These are phyloP conservation scores for Chloromyia formosa DNA, from an alignment of 2,888 invertebrate genomes.

Conservation along the genomic window DNA sequence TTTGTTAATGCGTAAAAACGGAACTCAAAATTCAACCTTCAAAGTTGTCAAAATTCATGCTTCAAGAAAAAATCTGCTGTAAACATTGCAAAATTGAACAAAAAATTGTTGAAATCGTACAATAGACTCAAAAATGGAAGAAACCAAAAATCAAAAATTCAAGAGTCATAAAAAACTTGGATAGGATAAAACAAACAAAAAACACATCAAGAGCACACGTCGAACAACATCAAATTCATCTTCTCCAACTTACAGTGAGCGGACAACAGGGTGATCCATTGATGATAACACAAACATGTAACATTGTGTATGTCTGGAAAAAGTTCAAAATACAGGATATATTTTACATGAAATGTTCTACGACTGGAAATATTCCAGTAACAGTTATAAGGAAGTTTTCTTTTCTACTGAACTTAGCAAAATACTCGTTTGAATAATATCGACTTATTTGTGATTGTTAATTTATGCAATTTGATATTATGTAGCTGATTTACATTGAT, in stretches of 20 bases:
- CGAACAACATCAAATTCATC: conserved; percentile 21
- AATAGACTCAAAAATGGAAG: conserved; percentile 8
- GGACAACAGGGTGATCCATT: conserved; percentile 88
- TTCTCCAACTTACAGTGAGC: conserved; percentile 72
- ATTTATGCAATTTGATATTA: conserved; percentile 22
- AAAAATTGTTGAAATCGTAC: neutral
- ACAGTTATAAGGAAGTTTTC: neutral
- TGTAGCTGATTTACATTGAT: conserved; percentile 15
- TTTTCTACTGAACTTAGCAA: neutral
- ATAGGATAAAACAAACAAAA: conserved; percentile 4
- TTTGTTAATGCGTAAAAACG: too few relatives aligned
- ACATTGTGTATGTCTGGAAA: conserved; percentile 87
- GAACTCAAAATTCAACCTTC: too few relatives aligned
- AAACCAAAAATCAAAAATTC: neutral
- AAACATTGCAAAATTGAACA: neutral
- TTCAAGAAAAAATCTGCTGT: neutral
- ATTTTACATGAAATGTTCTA: neutral
- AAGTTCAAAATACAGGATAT: conserved; percentile 33
- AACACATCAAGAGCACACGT: conserved; percentile 14
- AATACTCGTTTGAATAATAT: neutral
- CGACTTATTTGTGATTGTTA: too few relatives aligned
- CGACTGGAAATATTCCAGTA: neutral
- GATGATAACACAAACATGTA: conserved; percentile 87
- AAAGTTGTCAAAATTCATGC: neutral
- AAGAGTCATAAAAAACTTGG: neutral